phyloP scores from a whole-genome alignment of 2,888 invertebrate genomes.

The Chrysomela aeneicollis region DNA sequence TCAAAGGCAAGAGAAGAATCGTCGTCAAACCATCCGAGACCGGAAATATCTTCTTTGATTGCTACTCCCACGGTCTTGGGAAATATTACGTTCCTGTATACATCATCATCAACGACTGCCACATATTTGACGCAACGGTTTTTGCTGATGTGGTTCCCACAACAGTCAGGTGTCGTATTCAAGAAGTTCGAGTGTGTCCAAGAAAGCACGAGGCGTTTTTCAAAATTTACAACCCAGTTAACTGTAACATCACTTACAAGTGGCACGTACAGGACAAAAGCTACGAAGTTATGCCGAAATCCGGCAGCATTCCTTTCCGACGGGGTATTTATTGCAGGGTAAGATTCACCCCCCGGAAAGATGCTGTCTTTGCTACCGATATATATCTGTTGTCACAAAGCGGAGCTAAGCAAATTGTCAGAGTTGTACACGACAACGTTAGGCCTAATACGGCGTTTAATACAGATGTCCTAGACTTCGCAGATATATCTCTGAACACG shows the following conservation, averaged over 20 bases:
- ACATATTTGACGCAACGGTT: conserved; percentile 58
- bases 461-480: conserved; percentile 46
- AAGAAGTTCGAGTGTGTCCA: conserved; percentile 52
- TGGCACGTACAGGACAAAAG: conserved; percentile 63
- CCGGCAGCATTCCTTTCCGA: conserved; percentile 65
- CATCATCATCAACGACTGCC: conserved; percentile 60
- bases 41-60: conserved; percentile 46
- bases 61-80: conserved; percentile 49
- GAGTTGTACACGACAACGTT: conserved; percentile 26
- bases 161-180: conserved; percentile 50
- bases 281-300: conserved; percentile 63
- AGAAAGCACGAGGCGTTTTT: conserved; percentile 60
- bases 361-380: conserved; percentile 47
- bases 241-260: conserved; percentile 63
- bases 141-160: conserved; percentile 59
- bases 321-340: conserved; percentile 63
- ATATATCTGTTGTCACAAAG: conserved; percentile 54
- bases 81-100: conserved; percentile 57
- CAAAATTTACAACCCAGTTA: conserved; percentile 65
- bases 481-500: conserved; percentile 58
- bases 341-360: conserved; percentile 48
- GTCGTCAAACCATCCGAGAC: conserved; percentile 40
- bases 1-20: conserved; percentile 41
- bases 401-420: conserved; percentile 47
- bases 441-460: conserved; percentile 36